Percentiles rank a stretch among this genome's conserved stretches.
phyloP scores from a whole-genome alignment of 2,797 vertebrate species.

The Manis pentadactyla region DNA sequence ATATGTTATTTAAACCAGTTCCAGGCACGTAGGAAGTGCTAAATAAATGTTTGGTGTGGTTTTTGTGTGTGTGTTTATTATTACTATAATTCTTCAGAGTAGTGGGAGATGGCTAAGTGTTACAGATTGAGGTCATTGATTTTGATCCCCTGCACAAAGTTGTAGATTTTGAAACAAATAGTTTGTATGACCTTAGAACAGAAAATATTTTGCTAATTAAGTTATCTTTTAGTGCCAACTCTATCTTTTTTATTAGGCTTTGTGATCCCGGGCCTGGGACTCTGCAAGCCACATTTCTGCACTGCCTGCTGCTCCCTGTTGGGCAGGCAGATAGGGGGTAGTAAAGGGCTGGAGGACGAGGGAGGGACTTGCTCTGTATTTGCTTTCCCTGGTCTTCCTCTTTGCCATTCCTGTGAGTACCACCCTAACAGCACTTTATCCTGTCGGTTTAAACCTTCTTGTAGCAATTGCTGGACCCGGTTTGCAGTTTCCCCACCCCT shows the following conservation, averaged over 20 bases:
- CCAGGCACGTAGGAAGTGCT: neutral
- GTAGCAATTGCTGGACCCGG: neutral
- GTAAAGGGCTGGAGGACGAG: neutral
- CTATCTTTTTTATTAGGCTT: neutral
- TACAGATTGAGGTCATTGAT: neutral
- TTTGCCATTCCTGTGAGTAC: neutral
- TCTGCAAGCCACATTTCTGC: neutral
- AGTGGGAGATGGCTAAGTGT: neutral
- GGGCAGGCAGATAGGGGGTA: neutral
- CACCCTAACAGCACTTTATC: neutral
- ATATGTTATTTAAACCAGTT: neutral
- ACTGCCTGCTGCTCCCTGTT: neutral
- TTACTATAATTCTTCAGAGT: neutral
- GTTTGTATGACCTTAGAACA: neutral
- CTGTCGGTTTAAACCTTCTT: neutral
- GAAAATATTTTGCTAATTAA: conserved; percentile 1
- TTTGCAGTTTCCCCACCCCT: neutral
- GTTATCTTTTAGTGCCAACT: neutral
- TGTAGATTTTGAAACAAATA: conserved; percentile 21
- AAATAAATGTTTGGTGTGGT: neutral
- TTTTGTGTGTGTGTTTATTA: neutral
- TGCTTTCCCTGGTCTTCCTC: neutral
- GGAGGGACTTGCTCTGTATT: neutral
- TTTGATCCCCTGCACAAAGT: neutral
- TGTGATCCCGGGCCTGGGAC: neutral